Evolutionary conservation across 2,113 vertebrate species (phyloP).

Genomic region (Paracanthobrama guichenoti): DNA sequence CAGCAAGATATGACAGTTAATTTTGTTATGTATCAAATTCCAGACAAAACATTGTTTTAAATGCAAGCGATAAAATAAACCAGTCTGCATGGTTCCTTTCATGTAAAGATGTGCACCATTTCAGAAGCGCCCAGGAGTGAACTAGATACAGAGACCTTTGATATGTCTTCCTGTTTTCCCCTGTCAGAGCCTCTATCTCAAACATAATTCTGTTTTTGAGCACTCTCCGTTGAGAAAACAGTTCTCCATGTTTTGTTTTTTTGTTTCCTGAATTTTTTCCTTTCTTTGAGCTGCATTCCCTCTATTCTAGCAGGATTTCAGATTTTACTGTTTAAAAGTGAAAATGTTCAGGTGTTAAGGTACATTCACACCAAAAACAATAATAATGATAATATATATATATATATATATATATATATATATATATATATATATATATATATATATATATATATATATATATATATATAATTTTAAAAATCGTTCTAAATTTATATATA

Average conservation of each 20-base stretch:
- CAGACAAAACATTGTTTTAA: constrained; percentile 32
- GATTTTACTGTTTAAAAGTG: background rate
- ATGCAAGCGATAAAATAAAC: constrained; percentile 19
- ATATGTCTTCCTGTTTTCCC: constrained; percentile 31
- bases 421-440: too few relatives aligned
- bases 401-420: too few relatives aligned
- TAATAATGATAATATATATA: too few relatives aligned
- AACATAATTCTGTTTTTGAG: background rate
- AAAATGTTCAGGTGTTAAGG: background rate
- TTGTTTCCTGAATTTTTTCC: background rate
- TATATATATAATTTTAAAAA: too few relatives aligned
- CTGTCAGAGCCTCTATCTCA: background rate
- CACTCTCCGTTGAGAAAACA: background rate
- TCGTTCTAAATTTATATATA: too few relatives aligned
- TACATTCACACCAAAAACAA: too few relatives aligned
- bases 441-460: too few relatives aligned
- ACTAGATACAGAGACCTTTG: constrained; percentile 22
- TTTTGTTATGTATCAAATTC: background rate
- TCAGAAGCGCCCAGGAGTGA: constrained; percentile 3
- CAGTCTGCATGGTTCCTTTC: background rate
- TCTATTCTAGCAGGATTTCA: background rate
- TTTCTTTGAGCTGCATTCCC: background rate
- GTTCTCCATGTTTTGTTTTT: background rate
- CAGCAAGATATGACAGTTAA: background rate
- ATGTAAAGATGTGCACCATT: constrained; percentile 11